Evolutionary conservation across 1,140 invertebrate genomes (phyloP), one percentile per base, ranked within the genome.

Genomic region (Drosophila micromelanica): DNA sequence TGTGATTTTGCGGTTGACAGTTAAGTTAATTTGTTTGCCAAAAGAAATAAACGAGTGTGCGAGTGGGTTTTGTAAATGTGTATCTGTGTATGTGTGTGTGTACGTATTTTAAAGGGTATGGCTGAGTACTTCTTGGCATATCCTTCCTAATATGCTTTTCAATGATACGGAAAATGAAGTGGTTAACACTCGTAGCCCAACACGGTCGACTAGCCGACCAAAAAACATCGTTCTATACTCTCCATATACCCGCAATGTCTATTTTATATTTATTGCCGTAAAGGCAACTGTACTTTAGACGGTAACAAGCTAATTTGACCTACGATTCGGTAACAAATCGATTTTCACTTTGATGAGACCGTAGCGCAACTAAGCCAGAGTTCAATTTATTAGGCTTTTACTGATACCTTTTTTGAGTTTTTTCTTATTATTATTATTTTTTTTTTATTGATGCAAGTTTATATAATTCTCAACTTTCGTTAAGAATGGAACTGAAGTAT

Each of bases 1-100:
- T 86, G 78, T 86, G 82, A 86, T 86, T 86, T 86, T 86, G 81
- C 81, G 82, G 81, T 87, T 86, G 82, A 87, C 78, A 86, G 81
- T 86, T 67, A 62, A 86, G 82, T 87, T 87, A 87, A 86, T 86
- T 86, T 85, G 65, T 63, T 76, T 65, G 48, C 68, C 61, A 69
- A 73, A 77, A 77, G 69, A 63, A 64, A 71, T 59, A 72, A 72
- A 57, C 52, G 54, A 57, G 35, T 35, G 46, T 54, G 9, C 32
- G 17, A 43, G 17, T 40, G 38, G 38, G n/a, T 20, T 38, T 15
- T 52, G 23, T 13, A 5, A 32, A 27, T 2, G 2, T 17, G 17
- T 17, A 17, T 17, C 0, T 3, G 17, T n/a, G 30, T 56, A 17
- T 32, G 40, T 57, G 12, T 40, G 43, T 38, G 43, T 40, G 43